Percentiles rank a stretch among this genome's conserved stretches.
These are phyloP conservation scores for Cygnus olor DNA, from an alignment of 2,797 vertebrate genomes.

Conservation along the genomic window DNA sequence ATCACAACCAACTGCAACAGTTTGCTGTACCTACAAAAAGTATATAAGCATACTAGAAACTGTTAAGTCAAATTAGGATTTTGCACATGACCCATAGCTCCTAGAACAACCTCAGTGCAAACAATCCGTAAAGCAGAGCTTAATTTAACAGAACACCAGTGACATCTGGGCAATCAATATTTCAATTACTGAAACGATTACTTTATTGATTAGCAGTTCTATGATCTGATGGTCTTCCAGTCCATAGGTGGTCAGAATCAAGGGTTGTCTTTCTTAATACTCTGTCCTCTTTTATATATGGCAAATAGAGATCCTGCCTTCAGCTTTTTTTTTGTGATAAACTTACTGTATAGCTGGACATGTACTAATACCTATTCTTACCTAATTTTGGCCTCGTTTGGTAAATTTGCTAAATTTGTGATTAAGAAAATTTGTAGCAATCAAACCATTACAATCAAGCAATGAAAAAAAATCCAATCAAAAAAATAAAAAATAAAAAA, in stretches of 20 bases:
- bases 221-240: background rate
- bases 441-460: background rate
- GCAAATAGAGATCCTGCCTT: background rate
- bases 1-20: background rate
- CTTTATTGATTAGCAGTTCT: background rate
- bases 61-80: background rate
- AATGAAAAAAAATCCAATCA: background rate
- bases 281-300: background rate
- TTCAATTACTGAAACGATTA: background rate
- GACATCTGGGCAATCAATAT: background rate
- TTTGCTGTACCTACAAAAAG: background rate
- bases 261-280: background rate
- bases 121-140: background rate
- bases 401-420: background rate
- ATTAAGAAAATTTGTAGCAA: background rate
- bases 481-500: background rate
- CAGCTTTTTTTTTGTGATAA: background rate
- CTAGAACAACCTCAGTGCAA: background rate
- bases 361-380: background rate
- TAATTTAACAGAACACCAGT: background rate
- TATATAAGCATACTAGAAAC: background rate
- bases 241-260: background rate
- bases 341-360: background rate
- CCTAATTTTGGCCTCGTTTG: background rate
- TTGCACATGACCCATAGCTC: background rate